Evolutionary conservation across 2,113 vertebrate species (phyloP).

Genomic region (Hemiscyllium ocellatum): DNA sequence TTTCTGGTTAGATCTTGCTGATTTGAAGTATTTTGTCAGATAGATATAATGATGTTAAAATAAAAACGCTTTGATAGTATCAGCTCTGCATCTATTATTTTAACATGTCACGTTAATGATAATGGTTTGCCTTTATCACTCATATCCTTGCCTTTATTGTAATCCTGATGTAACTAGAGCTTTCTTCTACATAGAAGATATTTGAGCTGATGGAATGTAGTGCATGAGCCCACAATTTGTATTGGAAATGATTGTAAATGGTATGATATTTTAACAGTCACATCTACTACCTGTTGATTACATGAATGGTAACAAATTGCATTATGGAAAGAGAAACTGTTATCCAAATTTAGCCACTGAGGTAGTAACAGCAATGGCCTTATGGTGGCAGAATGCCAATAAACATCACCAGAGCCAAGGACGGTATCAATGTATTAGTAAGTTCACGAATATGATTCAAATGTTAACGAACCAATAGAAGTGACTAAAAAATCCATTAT

Average conservation of each 20-base stretch:
- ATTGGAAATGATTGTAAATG: neutral
- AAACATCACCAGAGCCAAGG: neutral
- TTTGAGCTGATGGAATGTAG: neutral
- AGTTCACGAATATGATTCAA: neutral
- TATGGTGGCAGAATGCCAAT: conserved; percentile 40
- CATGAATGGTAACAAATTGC: conserved; percentile 1
- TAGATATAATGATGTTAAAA: neutral
- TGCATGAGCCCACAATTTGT: neutral
- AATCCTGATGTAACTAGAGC: neutral
- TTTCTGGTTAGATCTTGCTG: neutral
- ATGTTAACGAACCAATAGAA: neutral
- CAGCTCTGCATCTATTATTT: neutral
- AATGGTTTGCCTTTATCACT: neutral
- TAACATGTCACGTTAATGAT: neutral
- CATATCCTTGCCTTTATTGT: neutral
- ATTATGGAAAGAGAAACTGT: neutral
- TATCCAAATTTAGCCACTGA: neutral
- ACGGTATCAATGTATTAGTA: neutral
- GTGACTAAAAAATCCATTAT: neutral
- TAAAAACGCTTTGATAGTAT: neutral
- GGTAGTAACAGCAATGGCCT: neutral
- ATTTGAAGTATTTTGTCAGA: neutral
- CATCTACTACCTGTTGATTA: conserved; percentile 3
- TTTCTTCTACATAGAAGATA: neutral
- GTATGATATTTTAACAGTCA: neutral